Percentiles rank a stretch among this genome's conserved stretches.
Conservation (phyloP, 2,113 vertebrate genomes). For the Ranitomeya variabilis region DNA sequence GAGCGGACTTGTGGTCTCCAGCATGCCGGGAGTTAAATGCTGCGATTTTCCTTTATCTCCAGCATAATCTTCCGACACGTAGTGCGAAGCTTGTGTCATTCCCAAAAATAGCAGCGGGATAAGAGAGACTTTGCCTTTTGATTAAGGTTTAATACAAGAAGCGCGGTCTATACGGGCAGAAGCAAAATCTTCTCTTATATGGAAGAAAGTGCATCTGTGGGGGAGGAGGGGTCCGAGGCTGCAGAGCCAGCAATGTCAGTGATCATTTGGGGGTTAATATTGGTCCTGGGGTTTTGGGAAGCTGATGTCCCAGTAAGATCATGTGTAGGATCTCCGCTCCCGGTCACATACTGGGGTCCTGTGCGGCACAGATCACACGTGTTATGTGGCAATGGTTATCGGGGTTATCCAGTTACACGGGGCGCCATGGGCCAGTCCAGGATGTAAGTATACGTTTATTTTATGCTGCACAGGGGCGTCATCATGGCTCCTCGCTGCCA, state of each 20-base stretch:
- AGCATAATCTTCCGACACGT: background rate
- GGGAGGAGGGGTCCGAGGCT: background rate
- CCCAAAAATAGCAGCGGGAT: constrained; percentile 8
- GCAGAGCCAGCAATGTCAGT: background rate
- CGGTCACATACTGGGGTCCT: background rate
- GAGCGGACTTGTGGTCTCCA: no score
- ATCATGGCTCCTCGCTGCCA: no score
- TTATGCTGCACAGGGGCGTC: no score
- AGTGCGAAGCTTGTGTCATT: constrained; percentile 14
- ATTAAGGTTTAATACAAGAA: constrained; percentile 22
- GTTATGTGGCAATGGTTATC: no score
- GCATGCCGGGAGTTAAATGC: background rate
- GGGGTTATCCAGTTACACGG: no score
- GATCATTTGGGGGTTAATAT: background rate
- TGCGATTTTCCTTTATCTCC: constrained; percentile 23
- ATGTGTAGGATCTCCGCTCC: no score
- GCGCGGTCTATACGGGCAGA: background rate
- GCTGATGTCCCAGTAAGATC: background rate
- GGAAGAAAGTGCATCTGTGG: background rate
- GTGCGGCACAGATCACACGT: background rate
- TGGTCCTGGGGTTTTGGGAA: background rate
- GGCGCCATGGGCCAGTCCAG: no score
- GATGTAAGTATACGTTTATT: no score
- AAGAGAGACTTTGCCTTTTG: background rate
- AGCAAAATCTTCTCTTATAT: background rate